Evolutionary conservation across 2,113 vertebrate species (phyloP), one percentile per base, ranked within the genome.

Genomic region (Apteryx owenii): DNA sequence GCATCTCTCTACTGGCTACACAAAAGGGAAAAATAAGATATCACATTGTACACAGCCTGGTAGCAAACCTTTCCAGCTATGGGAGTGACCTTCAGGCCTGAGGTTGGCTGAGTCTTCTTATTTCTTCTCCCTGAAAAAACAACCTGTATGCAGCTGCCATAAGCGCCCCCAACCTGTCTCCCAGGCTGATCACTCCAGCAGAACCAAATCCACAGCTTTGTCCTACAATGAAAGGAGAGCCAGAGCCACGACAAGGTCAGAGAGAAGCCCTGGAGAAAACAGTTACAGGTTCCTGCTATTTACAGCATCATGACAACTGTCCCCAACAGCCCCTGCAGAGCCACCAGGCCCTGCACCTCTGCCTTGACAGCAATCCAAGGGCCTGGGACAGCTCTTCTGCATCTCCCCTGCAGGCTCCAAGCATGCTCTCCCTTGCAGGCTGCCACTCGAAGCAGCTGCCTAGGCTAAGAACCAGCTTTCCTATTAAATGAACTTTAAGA

Each of bases 1-100:
- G 5, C 1, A 1, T 73, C 62, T 69, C 17, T 65, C 60, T 69
- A 38, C 25, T 19, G 51, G 68, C 38, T 60, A 56, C 11, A 42
- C 31, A 19, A 19, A 86, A 61, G 44, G 9, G 4, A 56, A 61
- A 81, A 38, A 19, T 8, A 51, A 15, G 23, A 64, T 62, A 21
- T 53, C 28, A 3, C 14, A 22, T 42, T 7, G 0, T 38, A 26
- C 13, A 48, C 7, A 58, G 5, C 33, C 60, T 50, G 18, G 22
- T 7, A 77, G 28, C 6, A 33, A 64, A 68, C 5, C 3, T 44
- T 42, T 64, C 33, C n/a, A 29, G 26, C 56, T 75, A 22, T 14
- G 56, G 19, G 22, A 38, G 48, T 20, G 46, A 68, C 25, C 36
- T 79, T 17, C 50, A 17, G 29, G 25, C 36, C 33, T 18, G 16